Percentiles rank a stretch among this genome's conserved stretches.
phyloP scores from a whole-genome alignment of 2,888 invertebrate species.

The Protonemura montana region DNA sequence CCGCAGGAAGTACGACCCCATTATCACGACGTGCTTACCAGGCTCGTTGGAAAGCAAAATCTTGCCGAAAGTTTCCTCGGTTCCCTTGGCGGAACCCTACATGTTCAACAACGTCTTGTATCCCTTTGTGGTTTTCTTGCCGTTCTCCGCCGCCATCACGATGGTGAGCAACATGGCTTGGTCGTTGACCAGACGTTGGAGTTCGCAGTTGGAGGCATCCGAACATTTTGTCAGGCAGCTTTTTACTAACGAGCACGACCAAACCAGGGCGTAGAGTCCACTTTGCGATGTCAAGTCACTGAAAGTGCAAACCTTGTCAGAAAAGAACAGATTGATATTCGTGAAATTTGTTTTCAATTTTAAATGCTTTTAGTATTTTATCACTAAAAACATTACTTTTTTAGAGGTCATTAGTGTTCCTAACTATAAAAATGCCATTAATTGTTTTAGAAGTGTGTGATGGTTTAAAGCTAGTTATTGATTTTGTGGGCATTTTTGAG shows the following conservation, averaged over 20 bases:
- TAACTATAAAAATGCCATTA: no score
- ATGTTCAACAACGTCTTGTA: constrained; percentile 58
- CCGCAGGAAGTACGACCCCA: constrained; percentile 70
- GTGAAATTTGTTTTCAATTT: constrained; percentile 24
- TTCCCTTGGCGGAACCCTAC: constrained; percentile 62
- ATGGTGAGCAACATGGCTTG: constrained; percentile 74
- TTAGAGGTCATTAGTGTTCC: no score
- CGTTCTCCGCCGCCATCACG: constrained; percentile 68
- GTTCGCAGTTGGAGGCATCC: constrained; percentile 63
- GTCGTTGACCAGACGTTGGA: constrained; percentile 69
- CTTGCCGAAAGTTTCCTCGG: constrained; percentile 63
- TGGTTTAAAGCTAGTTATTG: no score
- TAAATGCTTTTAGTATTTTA: no score
- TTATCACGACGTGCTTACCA: constrained; percentile 67
- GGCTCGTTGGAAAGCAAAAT: constrained; percentile 62
- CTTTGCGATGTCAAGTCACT: constrained; percentile 72
- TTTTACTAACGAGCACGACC: constrained; percentile 70
- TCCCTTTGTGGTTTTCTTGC: constrained; percentile 67
- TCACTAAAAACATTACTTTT: no score
- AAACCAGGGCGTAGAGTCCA: constrained; percentile 71
- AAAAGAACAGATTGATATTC: neutral
- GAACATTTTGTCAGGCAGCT: constrained; percentile 51
- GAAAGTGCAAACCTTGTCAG: constrained; percentile 52
- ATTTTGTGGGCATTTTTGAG: no score
- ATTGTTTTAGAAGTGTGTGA: no score